Base-by-base conservation (phyloP, 2,797 vertebrate genomes). In the Halcyon leucocephala region DNA sequence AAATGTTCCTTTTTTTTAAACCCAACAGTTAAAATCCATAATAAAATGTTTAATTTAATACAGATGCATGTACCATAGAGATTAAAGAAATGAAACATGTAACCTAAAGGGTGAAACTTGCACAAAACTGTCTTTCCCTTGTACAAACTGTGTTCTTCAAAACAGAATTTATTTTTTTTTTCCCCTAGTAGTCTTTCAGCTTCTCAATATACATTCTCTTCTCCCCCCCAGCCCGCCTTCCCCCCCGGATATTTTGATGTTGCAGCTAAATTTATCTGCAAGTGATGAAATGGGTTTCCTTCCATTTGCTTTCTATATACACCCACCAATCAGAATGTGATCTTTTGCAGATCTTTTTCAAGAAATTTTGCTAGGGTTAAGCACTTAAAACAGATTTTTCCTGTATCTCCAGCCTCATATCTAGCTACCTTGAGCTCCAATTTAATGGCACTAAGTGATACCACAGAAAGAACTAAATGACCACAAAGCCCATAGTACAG, bases 201-300 rank as follows among this genome's bases (percentile, higher is more conserved):
- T 64, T 78, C 46, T 72, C 57, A 80, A 66, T 11, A 74, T 17
- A 72, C 2, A 55, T 73, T 86, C 31, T 28, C 69, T 35, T 65
- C 55, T 4, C 1, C 5, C 22, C 8, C 21, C 22, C 8, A 19
- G 4, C 1, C 6, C 22, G 8, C 21, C 22, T 1, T 6, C 22
- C 9, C 21, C 22, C 7, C 21, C 5, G 8, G 20, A 14, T 80
- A 85, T 84, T 93, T 95, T 86, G 62, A 66, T 69, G 58, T 49
- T 73, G 52, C 28, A 83, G 70, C 82, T 91, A 80, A 73, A 92
- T 78, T 91, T 90, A 95, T 58, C 73, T 64, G 39, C 48, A 85
- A 94, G 85, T 85, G 58, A 89, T 87, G 67, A 83, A 96, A 91
- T 97, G 91, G 82, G 55, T 96, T 94, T 93, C 83, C 96, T 94